Percentiles rank a stretch among this genome's conserved stretches.
Conservation (phyloP, 1,140 invertebrate genomes). For the Leptopilina boulardi region DNA sequence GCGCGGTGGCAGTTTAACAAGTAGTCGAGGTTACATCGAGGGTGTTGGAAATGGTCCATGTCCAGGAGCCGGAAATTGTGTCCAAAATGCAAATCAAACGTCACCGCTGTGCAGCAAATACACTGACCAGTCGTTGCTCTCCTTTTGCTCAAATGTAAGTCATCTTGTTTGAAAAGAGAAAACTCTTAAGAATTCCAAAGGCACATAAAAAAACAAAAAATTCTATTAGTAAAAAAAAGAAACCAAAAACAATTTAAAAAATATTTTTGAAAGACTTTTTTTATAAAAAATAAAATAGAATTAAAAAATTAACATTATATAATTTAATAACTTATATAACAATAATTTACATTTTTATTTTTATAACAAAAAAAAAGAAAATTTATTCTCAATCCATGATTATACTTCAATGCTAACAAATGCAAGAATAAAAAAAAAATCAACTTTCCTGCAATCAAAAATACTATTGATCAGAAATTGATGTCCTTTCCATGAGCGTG, state of each 20-base stretch:
- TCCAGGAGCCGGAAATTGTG: slow-evolving; percentile 33
- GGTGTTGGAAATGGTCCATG: slow-evolving; percentile 51
- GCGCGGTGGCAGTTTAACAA: slow-evolving; percentile 68
- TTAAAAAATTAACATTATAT: too few relatives aligned
- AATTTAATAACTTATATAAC: too few relatives aligned
- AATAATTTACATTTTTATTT: too few relatives aligned
- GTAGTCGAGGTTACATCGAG: slow-evolving; percentile 64
- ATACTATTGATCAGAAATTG: neutral
- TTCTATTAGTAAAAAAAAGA: too few relatives aligned
- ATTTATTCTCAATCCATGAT: too few relatives aligned
- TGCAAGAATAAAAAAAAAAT: neutral
- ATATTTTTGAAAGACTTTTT: too few relatives aligned
- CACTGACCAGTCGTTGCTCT: slow-evolving; percentile 67
- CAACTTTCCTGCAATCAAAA: neutral
- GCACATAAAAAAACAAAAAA: too few relatives aligned
- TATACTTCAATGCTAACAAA: too few relatives aligned
- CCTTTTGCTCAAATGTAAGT: slow-evolving; percentile 71
- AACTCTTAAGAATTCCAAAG: slow-evolving; percentile 57
- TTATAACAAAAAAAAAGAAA: too few relatives aligned
- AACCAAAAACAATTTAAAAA: too few relatives aligned
- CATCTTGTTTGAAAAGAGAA: neutral
- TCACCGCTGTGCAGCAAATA: slow-evolving; percentile 65
- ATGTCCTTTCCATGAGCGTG: neutral
- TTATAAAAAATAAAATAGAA: too few relatives aligned
- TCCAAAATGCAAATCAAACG: slow-evolving; percentile 49